Conservation (phyloP, 1,140 invertebrate species). For the Drosophila funebris region DNA sequence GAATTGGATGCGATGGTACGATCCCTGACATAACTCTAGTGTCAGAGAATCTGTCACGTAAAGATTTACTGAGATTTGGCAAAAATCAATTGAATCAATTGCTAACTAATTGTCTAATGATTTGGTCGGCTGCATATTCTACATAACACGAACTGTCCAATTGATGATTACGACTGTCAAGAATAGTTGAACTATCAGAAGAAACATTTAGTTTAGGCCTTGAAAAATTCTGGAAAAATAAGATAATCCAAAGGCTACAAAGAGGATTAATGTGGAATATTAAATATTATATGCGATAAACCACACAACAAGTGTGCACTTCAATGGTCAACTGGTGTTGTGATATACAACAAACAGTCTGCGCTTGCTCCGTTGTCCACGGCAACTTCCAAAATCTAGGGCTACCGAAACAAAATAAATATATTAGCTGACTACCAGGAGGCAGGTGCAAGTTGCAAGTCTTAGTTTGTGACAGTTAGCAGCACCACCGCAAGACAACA, state of each 20-base stretch:
- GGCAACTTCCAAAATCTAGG: constrained; percentile 39
- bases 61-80: background rate
- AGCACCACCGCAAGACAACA: constrained; percentile 50
- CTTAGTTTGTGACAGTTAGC: constrained; percentile 39
- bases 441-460: constrained; percentile 16
- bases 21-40: too few species aligned
- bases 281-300: background rate
- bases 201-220: too few species aligned
- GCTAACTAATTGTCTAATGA: background rate
- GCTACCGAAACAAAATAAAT: constrained; percentile 48
- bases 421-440: background rate
- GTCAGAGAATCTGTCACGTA: too few species aligned
- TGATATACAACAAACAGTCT: constrained; percentile 57
- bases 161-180: background rate
- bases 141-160: background rate
- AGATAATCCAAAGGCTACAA: background rate
- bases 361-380: constrained; percentile 69
- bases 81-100: background rate
- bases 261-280: too few species aligned
- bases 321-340: background rate
- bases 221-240: too few species aligned
- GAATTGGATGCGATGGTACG: too few species aligned
- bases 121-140: background rate
- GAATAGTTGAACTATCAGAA: too few species aligned
- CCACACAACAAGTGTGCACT: constrained; percentile 31